These are phyloP conservation scores for Oryzias melastigma DNA, from an alignment of 2,113 vertebrate species.

Conservation along the genomic window DNA sequence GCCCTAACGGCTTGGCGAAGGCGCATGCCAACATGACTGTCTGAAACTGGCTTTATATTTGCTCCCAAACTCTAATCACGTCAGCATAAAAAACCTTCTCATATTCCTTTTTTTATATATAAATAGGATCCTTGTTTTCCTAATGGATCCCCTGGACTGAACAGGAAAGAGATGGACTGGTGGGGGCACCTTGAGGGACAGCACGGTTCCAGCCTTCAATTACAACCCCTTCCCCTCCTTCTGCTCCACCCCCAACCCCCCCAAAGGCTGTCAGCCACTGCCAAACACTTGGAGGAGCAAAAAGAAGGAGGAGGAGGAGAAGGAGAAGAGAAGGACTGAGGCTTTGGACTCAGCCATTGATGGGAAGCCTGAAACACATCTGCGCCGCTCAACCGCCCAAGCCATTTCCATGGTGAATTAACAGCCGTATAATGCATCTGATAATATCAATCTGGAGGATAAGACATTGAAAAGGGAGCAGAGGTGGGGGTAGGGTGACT, in stretches of 20 bases:
- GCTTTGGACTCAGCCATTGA: slow-evolving; percentile 68
- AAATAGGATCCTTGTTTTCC: slow-evolving; percentile 79
- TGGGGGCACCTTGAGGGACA: slow-evolving; percentile 90
- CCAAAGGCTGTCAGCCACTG: slow-evolving; percentile 81
- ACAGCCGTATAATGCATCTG: slow-evolving; percentile 99
- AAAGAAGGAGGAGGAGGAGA: slow-evolving; percentile 68
- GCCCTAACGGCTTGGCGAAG: slow-evolving; percentile 71
- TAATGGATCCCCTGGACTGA: slow-evolving; percentile 81
- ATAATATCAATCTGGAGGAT: slow-evolving; percentile 94
- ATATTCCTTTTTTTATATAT: slow-evolving; percentile 39
- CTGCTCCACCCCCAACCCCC: slow-evolving; percentile 65
- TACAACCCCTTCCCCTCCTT: slow-evolving; percentile 68
- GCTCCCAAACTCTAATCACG: slow-evolving; percentile 33
- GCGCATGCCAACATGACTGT: slow-evolving; percentile 67
- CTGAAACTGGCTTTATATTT: slow-evolving; percentile 64
- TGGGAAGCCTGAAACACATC: slow-evolving; percentile 89
- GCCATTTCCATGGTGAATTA: slow-evolving; percentile 99
- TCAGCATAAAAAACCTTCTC: slow-evolving; percentile 33
- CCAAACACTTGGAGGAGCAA: slow-evolving; percentile 82
- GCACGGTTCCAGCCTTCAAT: slow-evolving; percentile 84
- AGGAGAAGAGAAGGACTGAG: slow-evolving; percentile 64
- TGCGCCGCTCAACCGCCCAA: slow-evolving; percentile 91
- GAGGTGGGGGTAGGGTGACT: slow-evolving; percentile 25
- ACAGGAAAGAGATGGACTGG: slow-evolving; percentile 84
- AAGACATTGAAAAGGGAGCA: slow-evolving; percentile 67